Evolutionary conservation across 2,113 vertebrate genomes (phyloP), one percentile per base, ranked within the genome.

Genomic region (Limanda limanda): DNA sequence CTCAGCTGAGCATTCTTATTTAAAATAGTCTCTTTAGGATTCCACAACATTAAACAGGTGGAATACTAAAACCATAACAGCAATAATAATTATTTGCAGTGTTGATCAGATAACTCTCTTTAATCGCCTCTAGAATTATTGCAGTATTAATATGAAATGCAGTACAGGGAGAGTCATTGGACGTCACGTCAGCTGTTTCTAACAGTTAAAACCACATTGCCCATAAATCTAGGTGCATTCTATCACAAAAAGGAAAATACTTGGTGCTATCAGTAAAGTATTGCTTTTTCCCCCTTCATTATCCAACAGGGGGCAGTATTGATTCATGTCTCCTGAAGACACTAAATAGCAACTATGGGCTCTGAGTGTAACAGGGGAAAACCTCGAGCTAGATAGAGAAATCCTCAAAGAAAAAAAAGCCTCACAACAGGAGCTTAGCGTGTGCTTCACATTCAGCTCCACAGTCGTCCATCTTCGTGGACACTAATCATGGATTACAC

Each of bases 261-360:
- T 20, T 48, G 23, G 4, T 35, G 2, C 25, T 9, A 15, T 6
- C 4, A 31, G 10, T 5, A 57, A 20, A 4, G n/a, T 5, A 5
- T 5, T 27, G n/a, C 9, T 40, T 31, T 2, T 1, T 2, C 20
- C 25, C 3, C 1, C 18, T 23, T 24, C 2, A 42, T 65, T 15
- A 2, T 45, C 81, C 91, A 89, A 74, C 60, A 86, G 91, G 74
- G 78, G 90, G 85, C 90, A 86, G 76, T 87, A 14, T 78, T 61
- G 76, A 27, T 65, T 61, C 8, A 14, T 0, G 5, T 40, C 71
- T 66, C 73, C 71, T 69, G 23, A 4, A 51, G 73, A 77, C 61
- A 75, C 57, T 21, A 66, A 35, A 64, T 8, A 57, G 58, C 63
- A 68, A 27, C 60, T 68, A 72, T 35, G 18, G 27, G 67, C n/a